Conservation (phyloP, 2,888 invertebrate species). For the Orchesella flavescens region DNA sequence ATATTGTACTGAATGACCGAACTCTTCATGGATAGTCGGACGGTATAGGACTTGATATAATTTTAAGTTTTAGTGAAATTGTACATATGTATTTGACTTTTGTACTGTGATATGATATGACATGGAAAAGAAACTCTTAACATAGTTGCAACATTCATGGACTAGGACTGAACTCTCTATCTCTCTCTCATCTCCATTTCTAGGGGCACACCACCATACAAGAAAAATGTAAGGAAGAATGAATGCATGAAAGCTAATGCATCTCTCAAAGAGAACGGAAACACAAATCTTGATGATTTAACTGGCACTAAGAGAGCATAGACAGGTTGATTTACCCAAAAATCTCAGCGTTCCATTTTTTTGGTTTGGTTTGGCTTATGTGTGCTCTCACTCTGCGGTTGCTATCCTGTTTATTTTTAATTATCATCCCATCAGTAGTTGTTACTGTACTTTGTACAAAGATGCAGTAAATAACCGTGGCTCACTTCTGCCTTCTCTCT, state of each 20-base stretch:
- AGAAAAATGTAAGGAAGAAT: slow-evolving; percentile 1
- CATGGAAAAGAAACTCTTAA: background rate
- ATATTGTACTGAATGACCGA: no score
- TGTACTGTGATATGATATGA: slow-evolving; percentile 2
- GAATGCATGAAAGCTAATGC: slow-evolving; percentile 35
- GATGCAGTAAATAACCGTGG: no score
- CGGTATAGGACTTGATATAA: no score
- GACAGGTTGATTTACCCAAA: slow-evolving; percentile 67
- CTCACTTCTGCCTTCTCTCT: no score
- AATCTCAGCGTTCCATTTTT: slow-evolving; percentile 52
- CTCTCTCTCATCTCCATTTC: background rate
- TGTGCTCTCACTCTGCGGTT: slow-evolving; percentile 14
- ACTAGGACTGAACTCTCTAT: background rate
- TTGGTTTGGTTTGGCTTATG: slow-evolving; percentile 30
- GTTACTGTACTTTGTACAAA: no score
- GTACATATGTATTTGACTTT: background rate
- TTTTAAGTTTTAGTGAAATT: background rate
- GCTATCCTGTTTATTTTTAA: slow-evolving; percentile 67
- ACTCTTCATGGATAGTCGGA: no score
- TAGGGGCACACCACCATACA: background rate
- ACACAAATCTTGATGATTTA: slow-evolving; percentile 71
- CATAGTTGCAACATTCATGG: no score
- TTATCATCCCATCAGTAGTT: slow-evolving; percentile 44
- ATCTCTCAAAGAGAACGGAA: slow-evolving; percentile 63
- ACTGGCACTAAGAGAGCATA: slow-evolving; percentile 61